Evolutionary conservation across 2,888 invertebrate species (phyloP), one percentile per base, ranked within the genome.

Genomic region (Hecatera dysodea): DNA sequence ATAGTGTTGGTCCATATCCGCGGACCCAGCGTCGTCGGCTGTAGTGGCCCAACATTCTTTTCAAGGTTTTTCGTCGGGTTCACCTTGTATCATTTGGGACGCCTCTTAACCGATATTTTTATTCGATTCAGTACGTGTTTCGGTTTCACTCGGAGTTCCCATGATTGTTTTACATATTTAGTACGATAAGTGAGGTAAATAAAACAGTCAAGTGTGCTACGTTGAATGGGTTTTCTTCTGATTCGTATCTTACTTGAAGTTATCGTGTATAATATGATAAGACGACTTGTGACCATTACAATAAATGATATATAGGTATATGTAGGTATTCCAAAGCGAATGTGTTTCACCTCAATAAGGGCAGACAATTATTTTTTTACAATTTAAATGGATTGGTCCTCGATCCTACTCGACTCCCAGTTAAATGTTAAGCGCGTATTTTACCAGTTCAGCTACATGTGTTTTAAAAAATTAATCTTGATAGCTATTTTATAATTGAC

Each of bases 401-500:
- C 59, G 24, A 52, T 69, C 44, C 27, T 33, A 11, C 24, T n/a
- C 52, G 52, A 17, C 44, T 46, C 24, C 44, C 33, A 44, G 27
- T 27, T 83, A 83, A 81, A 81, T 83, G 81, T 59, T 81, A 83
- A 63, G 52, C 46, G 15, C n/a, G 44, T 59, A 67, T 46, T 64
- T 39, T 65, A 62, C 71, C 48, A 68, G 67, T 67, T 27, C 59
- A 52, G 7, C 46, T 48, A 27, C 52, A 29, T 55, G 55, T 17
- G 36, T 68, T 69, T 67, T 64, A 39, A 27, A 66, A 62, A 55
- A 68, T 42, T 33, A 57, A 65, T 69, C 75, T 69, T 59, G 68
- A 68, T 83, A 57, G 24, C 19, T 72, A 63, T 82, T 82, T 80
- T 80, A 66, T 81, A 81, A 83, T 80, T 81, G 76, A 72, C 63